Base-by-base conservation (phyloP, 2,113 vertebrate genomes). In the Aix galericulata region DNA sequence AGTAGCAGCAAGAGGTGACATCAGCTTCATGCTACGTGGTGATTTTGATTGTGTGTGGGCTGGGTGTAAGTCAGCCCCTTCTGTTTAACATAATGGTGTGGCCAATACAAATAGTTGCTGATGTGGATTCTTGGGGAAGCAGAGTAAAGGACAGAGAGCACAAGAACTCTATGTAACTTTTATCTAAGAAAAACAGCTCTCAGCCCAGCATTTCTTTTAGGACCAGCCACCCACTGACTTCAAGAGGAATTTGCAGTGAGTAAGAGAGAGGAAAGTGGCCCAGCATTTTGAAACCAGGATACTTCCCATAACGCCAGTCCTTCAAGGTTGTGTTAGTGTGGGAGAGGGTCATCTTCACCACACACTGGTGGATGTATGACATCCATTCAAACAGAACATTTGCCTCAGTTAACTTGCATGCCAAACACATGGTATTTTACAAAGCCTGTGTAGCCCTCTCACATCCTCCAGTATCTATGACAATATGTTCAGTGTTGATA, bases 401-500 rank as follows among this genome's bases (percentile, higher is more conserved):
- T 90, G 72, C 69, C 88, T 88, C 91, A 64, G 73, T 72, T 95
- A 94, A 85, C 91, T 91, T 89, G 80, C 67, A 85, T 94, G 91
- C 89, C 92, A 94, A 84, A 93, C 91, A 95, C 74, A 92, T 92
- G 94, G 83, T 94, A 94, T 96, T 96, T 94, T 94, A 93, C 91
- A 89, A 81, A 96, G 64, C 62, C 82, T 91, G 74, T 44, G 68
- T 63, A 92, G 91, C 91, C 95, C 88, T 94, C 85, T 89, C 93
- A 86, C 11, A 31, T 94, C 93, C 64, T 89, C 50, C 82, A 95
- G 78, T 69, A 94, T 73, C 80, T 95, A 86, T 22, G 81, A 96
- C 95, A 97, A 96, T 95, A 95, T 96, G 95, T 85, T 97, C 93
- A 95, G 17, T 96, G 94, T 94, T 95, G 91, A 81, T 97, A 88